Evolutionary conservation across 2,797 vertebrate species (phyloP), one percentile per base, ranked within the genome.

Genomic region (Sebastes vulpes): DNA sequence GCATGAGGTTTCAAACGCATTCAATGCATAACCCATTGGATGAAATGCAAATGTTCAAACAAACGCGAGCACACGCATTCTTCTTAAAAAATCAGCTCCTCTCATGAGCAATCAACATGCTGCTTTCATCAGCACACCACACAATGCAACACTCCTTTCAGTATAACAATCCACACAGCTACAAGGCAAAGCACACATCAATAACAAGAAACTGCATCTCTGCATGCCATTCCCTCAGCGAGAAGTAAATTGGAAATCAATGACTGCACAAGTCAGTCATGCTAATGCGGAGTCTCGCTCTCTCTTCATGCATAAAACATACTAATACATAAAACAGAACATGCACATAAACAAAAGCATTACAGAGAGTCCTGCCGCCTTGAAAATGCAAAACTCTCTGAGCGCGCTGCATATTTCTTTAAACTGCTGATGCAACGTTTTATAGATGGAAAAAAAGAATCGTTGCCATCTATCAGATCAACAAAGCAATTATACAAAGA

Each of bases 231-330:
- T 42, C 4, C 52, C 31, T 57, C 32, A 54, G 20, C 12, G 11
- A 7, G 14, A 82, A 64, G 28, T 65, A 29, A 35, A 75, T 1
- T 73, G 31, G 5, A 83, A 81, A 81, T 64, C 38, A 64, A 72
- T 70, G 56, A 7, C 31, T 4, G 4, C 5, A 35, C 31, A 2
- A 48, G 65, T 75, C 18, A 56, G 42, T 46, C 48, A 20, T 11
- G 52, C 42, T 18, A 28, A 64, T 14, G 10, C 0, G 0, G 1
- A 7, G 3, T 8, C 12, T 61, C 12, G 0, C 7, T 66, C n/a
- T 48, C 11, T 38, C 20, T 25, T 71, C 65, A 78, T 81, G 74
- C 77, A 88, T 53, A 54, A 83, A 81, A 76, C 35, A 87, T 63
- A 4, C 3, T 21, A 67, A 32, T 1, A n/a, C n/a, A 57, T 1